Percentiles rank a stretch among this genome's conserved stretches.
Evolutionary conservation across 2,113 vertebrate genomes (phyloP).

Genomic region (Marmota flaviventris): DNA sequence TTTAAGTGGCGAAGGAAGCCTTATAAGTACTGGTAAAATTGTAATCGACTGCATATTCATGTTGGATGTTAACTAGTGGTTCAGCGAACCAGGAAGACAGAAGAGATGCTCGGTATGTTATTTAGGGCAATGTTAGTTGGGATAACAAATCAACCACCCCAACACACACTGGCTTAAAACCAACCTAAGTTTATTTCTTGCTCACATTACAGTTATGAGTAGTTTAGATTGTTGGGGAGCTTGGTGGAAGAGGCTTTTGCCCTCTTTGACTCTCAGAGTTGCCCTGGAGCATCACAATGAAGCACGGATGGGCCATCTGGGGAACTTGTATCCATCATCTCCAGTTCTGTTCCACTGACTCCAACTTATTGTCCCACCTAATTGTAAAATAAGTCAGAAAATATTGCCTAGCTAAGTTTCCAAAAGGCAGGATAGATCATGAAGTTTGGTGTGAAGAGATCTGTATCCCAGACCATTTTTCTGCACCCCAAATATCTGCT

Average conservation of each 20-base stretch:
- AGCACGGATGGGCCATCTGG: background rate
- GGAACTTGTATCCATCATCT: background rate
- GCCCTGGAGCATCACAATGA: background rate
- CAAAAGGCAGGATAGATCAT: background rate
- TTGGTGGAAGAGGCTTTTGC: background rate
- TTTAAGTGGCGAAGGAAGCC: background rate
- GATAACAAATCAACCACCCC: background rate
- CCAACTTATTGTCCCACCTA: background rate
- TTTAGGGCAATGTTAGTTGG: background rate
- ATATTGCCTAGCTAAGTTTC: background rate
- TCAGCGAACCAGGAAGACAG: background rate
- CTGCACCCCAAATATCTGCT: background rate
- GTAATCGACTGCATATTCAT: background rate
- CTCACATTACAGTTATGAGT: background rate
- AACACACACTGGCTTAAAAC: background rate
- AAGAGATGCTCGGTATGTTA: background rate
- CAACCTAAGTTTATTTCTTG: background rate
- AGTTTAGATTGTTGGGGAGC: background rate
- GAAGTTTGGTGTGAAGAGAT: background rate
- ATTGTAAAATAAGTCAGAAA: background rate
- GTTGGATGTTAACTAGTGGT: background rate
- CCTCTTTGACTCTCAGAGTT: background rate
- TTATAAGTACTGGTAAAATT: background rate
- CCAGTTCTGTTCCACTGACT: background rate
- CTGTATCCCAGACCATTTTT: background rate